phyloP scores from a whole-genome alignment of 2,888 invertebrate genomes.

The Papilio protenor region DNA sequence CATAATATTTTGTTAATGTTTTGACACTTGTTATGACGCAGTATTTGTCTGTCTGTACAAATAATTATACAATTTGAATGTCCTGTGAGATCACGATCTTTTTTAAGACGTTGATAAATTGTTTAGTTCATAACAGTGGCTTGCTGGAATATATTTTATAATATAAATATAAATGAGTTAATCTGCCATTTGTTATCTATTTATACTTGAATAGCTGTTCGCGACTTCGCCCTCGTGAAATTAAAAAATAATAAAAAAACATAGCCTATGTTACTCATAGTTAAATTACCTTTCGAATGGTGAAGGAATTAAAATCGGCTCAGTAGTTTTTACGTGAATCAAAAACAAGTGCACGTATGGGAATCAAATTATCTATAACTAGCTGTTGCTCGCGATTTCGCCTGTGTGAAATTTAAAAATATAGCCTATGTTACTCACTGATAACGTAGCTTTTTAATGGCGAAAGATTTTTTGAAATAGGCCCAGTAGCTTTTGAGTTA shows the following conservation, averaged over 20 bases:
- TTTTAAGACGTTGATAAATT: not conserved
- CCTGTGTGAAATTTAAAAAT: no score
- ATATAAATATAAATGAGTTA: not conserved
- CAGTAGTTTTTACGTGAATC: no score
- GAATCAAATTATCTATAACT: not conserved
- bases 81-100: constrained; percentile 27
- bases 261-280: no score
- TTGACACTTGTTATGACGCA: constrained; percentile 5
- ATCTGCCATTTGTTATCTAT: not conserved
- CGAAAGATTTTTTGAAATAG: not conserved
- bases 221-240: no score
- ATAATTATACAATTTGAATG: constrained; percentile 22
- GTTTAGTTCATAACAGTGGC: not conserved
- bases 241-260: no score
- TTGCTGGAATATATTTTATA: not conserved
- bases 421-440: no score
- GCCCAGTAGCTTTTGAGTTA: no score
- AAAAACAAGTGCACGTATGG: not conserved
- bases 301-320: no score
- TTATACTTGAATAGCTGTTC: no score
- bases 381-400: no score
- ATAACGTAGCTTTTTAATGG: no score
- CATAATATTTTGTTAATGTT: constrained; percentile 34
- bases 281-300: no score
- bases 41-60: constrained; percentile 6